These are phyloP conservation scores for Caenorhabditis sulstoni DNA, from an alignment of 2,888 invertebrate species.

Conservation along the genomic window DNA sequence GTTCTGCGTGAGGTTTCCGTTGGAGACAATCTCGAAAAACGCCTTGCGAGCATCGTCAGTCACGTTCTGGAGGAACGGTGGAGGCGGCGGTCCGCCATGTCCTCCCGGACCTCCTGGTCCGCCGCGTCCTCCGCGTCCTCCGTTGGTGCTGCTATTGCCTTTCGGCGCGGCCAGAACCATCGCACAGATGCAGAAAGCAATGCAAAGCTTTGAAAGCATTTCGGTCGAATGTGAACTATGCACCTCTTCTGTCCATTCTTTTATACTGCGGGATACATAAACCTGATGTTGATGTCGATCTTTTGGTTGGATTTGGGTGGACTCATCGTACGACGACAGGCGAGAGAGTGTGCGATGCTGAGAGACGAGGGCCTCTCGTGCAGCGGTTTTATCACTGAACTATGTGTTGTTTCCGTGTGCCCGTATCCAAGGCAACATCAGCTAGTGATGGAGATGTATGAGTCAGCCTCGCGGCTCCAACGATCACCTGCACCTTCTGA, in stretches of 20 bases:
- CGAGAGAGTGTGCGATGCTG: conserved; percentile 18
- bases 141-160: neutral
- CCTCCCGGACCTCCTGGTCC: conserved; percentile 45
- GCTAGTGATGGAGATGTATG: conserved; percentile 36
- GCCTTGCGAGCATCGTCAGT: conserved; percentile 56
- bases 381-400: conserved; percentile 51
- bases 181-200: conserved; percentile 34
- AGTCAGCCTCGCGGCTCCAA: neutral
- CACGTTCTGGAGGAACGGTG: conserved; percentile 62
- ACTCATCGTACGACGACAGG: conserved; percentile 31
- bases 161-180: conserved; percentile 19
- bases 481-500: neutral
- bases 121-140: conserved; percentile 29
- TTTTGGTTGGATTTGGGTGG: conserved; percentile 43
- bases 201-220: conserved; percentile 47
- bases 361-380: conserved; percentile 10
- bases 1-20: conserved; percentile 58
- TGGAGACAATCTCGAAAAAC: conserved; percentile 61
- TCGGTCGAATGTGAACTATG: conserved; percentile 2
- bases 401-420: conserved; percentile 20
- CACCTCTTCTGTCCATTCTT: conserved; percentile 11
- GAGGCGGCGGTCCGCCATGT: conserved; percentile 54
- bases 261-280: conserved; percentile 44
- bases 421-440: conserved; percentile 5
- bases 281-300: conserved; percentile 49